Conservation (phyloP, 1,140 invertebrate genomes). For the Mactra quadrangularis region DNA sequence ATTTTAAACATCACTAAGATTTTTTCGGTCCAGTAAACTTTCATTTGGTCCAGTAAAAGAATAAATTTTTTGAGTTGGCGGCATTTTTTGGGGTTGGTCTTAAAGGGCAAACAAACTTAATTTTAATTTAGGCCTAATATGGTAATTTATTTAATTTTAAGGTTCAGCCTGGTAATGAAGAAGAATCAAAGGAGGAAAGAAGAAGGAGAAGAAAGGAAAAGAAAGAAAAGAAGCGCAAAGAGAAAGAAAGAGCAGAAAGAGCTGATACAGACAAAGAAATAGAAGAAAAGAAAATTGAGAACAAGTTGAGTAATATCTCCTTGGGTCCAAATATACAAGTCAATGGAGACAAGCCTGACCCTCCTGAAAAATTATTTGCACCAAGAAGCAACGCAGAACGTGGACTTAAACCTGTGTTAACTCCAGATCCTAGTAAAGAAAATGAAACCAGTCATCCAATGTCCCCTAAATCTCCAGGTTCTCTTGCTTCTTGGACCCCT, state of each 20-base stretch:
- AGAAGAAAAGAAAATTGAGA: slow-evolving; percentile 19
- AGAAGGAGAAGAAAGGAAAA: slow-evolving; percentile 60
- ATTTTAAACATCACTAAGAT: no score
- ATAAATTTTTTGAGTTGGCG: no score
- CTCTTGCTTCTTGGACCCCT: slow-evolving; percentile 6
- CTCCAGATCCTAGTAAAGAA: background rate
- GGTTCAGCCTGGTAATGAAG: slow-evolving; percentile 44
- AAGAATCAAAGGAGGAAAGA: slow-evolving; percentile 40
- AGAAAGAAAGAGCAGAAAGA: slow-evolving; percentile 40
- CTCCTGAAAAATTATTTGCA: slow-evolving; percentile 13
- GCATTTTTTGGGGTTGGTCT: no score
- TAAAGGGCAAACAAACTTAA: no score
- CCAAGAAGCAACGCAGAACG: background rate
- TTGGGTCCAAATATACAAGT: slow-evolving; percentile 22
- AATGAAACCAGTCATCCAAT: background rate
- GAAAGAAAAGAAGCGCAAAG: slow-evolving; percentile 53
- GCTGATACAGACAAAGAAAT: background rate
- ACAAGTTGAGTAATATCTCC: slow-evolving; percentile 15
- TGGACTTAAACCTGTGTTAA: background rate
- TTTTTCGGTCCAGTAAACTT: no score
- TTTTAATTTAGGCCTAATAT: no score
- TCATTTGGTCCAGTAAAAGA: no score
- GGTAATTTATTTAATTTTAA: no score
- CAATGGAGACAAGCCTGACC: background rate
- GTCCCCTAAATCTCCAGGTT: background rate